These are phyloP conservation scores for Drosophila infuscata DNA, from an alignment of 2,888 invertebrate genomes.

Conservation along the genomic window DNA sequence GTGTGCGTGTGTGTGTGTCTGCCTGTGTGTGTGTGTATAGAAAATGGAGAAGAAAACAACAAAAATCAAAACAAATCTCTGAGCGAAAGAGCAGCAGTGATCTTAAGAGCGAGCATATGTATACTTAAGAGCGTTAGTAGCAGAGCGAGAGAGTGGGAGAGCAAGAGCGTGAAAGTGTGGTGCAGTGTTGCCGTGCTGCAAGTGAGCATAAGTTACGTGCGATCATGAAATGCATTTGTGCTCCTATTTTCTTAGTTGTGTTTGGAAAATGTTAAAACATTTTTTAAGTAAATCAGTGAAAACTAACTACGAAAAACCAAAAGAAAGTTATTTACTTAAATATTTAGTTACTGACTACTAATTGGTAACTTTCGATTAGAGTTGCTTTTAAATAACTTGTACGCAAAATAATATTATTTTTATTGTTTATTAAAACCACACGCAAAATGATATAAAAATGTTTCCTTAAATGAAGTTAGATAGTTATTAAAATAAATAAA, in stretches of 20 bases:
- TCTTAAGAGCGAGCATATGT: constrained; percentile 25
- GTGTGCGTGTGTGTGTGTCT: not conserved
- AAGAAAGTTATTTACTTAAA: not conserved
- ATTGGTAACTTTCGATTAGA: not conserved
- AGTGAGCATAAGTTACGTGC: constrained; percentile 9
- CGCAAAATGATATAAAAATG: no score
- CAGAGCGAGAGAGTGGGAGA: constrained; percentile 10
- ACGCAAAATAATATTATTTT: no score
- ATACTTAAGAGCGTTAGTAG: constrained; percentile 45
- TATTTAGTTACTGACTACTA: not conserved
- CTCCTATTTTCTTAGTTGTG: not conserved
- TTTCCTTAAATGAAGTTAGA: not conserved
- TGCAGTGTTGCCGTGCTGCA: constrained; percentile 76
- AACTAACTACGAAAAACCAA: not conserved
- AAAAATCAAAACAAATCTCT: constrained; percentile 48
- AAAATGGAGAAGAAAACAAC: constrained; percentile 62
- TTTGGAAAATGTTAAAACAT: not conserved
- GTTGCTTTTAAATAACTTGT: not conserved
- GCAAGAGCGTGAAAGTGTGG: not conserved
- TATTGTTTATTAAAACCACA: no score
- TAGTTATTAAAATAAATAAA: not conserved
- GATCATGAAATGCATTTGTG: constrained; percentile 39
- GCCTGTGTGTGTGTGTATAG: constrained; percentile 50
- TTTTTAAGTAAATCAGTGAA: not conserved
- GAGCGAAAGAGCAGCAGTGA: constrained; percentile 27